Evolutionary conservation across 2,113 vertebrate species (phyloP).

Genomic region (Centrocercus urophasianus): DNA sequence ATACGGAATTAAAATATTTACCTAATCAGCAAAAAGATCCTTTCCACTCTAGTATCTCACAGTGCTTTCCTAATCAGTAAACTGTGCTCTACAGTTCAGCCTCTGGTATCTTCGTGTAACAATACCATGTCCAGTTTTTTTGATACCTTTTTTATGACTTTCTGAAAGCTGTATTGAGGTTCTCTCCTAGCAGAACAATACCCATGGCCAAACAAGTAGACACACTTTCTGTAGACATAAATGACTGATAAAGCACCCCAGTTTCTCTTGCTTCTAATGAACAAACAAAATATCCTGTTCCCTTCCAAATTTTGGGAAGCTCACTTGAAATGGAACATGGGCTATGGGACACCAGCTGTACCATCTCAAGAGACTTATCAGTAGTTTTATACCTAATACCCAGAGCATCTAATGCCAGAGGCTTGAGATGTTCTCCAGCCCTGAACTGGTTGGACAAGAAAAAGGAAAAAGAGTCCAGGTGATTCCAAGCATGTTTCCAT

Average conservation of each 20-base stretch:
- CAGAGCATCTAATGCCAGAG: constrained; percentile 20
- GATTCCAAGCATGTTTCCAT: constrained; percentile 30
- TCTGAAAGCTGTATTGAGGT: neutral
- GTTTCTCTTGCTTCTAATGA: neutral
- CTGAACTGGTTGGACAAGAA: constrained; percentile 53
- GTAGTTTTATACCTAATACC: neutral
- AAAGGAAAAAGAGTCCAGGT: constrained; percentile 21
- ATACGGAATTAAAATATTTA: neutral
- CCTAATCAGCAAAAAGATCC: neutral
- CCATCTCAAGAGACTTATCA: neutral
- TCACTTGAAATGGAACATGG: neutral
- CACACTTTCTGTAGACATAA: neutral
- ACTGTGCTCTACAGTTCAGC: neutral
- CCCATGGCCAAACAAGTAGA: neutral
- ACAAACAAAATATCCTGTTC: neutral
- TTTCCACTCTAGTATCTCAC: neutral
- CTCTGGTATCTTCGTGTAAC: neutral
- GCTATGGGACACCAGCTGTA: neutral
- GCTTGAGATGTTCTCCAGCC: constrained; percentile 10
- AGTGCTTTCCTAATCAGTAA: neutral
- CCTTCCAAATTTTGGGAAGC: neutral
- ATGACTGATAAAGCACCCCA: neutral
- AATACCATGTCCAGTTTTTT: neutral
- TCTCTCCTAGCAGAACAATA: neutral
- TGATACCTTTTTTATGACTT: neutral